Percentiles rank a stretch among this genome's conserved stretches.
phyloP scores from a whole-genome alignment of 1,140 invertebrate species.

The Hylaeus volcanicus region DNA sequence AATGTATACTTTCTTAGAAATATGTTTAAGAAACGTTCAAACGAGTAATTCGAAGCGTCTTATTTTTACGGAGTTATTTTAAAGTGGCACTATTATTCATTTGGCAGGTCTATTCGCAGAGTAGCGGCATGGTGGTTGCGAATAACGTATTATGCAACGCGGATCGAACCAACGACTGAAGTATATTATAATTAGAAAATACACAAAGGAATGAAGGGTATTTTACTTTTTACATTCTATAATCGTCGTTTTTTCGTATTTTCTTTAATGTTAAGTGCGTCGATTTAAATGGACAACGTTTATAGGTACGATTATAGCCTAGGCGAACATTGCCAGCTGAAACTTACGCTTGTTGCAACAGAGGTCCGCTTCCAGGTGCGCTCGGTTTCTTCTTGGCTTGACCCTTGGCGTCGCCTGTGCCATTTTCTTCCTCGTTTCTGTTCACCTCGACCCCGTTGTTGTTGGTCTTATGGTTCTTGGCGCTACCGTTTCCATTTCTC shows the following conservation, averaged over 20 bases:
- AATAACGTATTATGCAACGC: conserved; percentile 7
- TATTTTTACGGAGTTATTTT: background rate
- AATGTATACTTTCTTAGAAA: background rate
- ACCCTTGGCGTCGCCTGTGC: conserved; percentile 70
- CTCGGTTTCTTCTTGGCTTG: conserved; percentile 75
- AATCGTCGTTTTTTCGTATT: too few species aligned
- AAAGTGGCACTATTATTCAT: background rate
- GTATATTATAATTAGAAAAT: conserved; percentile 9
- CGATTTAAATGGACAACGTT: too few species aligned
- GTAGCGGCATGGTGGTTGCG: background rate
- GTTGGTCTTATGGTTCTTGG: conserved; percentile 77
- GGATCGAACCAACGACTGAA: background rate
- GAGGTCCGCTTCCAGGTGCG: conserved; percentile 76
- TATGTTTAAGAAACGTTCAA: background rate
- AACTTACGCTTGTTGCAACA: conserved; percentile 81
- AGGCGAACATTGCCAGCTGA: background rate
- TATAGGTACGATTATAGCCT: background rate
- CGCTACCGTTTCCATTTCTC: conserved; percentile 75
- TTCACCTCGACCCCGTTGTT: conserved; percentile 77
- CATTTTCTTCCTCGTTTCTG: conserved; percentile 76
- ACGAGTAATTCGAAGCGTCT: background rate
- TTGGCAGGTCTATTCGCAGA: background rate
- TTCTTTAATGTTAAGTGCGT: too few species aligned
- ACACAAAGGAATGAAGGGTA: background rate
- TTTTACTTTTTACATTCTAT: too few species aligned